Evolutionary conservation across 30 jellyfish, hydroid and myxozoan species (phyloP).

Genomic region (Turritopsis dohrnii): DNA sequence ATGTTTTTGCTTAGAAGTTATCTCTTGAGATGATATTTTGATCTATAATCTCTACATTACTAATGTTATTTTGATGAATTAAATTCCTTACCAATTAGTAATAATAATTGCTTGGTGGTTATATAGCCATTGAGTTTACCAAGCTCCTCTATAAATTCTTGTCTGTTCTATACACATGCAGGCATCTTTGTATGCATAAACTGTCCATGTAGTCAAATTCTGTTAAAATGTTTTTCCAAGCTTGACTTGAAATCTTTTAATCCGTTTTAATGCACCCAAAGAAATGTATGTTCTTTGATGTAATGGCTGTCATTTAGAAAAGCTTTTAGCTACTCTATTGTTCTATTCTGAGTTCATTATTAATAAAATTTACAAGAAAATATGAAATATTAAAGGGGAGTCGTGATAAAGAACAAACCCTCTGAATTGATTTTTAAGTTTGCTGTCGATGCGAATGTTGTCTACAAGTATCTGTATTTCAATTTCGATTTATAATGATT

Average conservation of each 20-base stretch:
- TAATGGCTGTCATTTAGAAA: neutral
- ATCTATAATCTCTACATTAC: no score
- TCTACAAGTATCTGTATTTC: no score
- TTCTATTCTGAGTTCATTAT: neutral
- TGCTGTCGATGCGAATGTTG: no score
- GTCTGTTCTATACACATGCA: no score
- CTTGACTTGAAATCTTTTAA: neutral
- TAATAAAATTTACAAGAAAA: neutral
- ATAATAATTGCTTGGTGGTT: neutral
- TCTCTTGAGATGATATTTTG: no score
- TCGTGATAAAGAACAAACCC: neutral
- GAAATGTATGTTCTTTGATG: neutral
- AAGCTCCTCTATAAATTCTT: neutral
- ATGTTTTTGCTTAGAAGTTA: no score
- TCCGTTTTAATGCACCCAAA: neutral
- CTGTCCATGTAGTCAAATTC: neutral
- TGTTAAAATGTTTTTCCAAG: neutral
- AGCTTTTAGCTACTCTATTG: neutral
- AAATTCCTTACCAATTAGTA: neutral
- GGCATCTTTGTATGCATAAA: neutral
- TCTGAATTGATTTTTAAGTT: neutral
- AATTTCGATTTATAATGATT: no score
- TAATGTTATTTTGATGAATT: neutral
- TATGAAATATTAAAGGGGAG: neutral
- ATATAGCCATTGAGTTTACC: neutral